Percentiles rank a stretch among this genome's conserved stretches.
phyloP scores from a whole-genome alignment of 2,888 invertebrate genomes.

The Rhimphoctona megacephalus region DNA sequence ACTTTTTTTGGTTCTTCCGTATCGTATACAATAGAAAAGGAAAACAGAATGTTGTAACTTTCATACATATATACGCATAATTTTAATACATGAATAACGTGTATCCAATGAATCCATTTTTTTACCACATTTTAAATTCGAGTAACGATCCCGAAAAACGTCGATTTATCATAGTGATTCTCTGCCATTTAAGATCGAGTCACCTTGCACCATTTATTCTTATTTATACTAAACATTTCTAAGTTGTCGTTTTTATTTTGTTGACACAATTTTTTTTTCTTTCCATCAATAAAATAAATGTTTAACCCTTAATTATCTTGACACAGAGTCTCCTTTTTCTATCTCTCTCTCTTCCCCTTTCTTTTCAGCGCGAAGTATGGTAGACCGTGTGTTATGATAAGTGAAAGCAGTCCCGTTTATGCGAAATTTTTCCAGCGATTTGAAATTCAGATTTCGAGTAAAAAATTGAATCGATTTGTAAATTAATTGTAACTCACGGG shows the following conservation, averaged over 20 bases:
- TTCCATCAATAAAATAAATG: slow-evolving; percentile 15
- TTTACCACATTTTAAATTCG: not conserved
- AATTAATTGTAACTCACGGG: not conserved
- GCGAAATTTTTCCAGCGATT: not conserved
- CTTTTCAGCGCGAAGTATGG: not conserved
- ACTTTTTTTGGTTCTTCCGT: slow-evolving; percentile 34
- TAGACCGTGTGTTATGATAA: not conserved
- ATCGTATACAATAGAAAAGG: not conserved
- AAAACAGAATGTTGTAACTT: slow-evolving; percentile 30
- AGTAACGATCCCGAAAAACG: slow-evolving; percentile 3
- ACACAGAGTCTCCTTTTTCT: slow-evolving; percentile 25
- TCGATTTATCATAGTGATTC: slow-evolving; percentile 32
- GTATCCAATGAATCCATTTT: slow-evolving; percentile 22
- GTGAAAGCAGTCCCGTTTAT: not conserved
- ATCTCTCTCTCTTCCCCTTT: not conserved
- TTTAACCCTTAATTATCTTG: slow-evolving; percentile 31
- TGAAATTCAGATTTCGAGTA: not conserved
- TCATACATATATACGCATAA: not conserved
- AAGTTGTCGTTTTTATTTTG: slow-evolving; percentile 23
- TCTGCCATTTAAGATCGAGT: not conserved
- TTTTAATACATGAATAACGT: slow-evolving; percentile 4
- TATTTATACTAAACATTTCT: slow-evolving; percentile 46
- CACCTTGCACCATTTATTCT: slow-evolving; percentile 63
- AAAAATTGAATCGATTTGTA: too few species aligned
- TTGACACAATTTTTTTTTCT: slow-evolving; percentile 27